Percentiles rank a stretch among this genome's conserved stretches.
phyloP scores from a whole-genome alignment of 2,113 vertebrate species.

The Phyllopteryx taeniolatus region DNA sequence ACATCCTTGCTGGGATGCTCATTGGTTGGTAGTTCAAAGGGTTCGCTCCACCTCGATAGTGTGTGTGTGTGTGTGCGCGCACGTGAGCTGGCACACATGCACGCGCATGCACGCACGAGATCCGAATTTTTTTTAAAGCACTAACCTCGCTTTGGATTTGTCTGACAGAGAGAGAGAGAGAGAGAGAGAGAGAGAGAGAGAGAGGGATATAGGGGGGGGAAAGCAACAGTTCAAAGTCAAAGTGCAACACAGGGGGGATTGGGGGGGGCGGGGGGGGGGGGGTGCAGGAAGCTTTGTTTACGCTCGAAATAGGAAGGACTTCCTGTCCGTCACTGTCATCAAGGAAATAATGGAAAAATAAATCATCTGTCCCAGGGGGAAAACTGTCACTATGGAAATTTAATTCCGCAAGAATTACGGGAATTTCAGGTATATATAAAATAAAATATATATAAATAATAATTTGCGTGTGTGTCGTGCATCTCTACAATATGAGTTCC shows the following conservation, averaged over 20 bases:
- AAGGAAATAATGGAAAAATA: too few relatives aligned
- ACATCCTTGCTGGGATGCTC: constrained; percentile 50
- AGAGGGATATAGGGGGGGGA: background rate
- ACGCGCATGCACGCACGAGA: too few relatives aligned
- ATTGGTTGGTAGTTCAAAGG: constrained; percentile 67
- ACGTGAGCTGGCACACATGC: background rate
- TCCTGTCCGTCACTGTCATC: constrained; percentile 37
- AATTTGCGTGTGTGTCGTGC: too few relatives aligned
- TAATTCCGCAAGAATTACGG: constrained; percentile 13
- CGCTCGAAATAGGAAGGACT: constrained; percentile 22
- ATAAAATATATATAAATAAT: too few relatives aligned
- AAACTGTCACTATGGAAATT: too few relatives aligned
- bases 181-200: constrained; percentile 11
- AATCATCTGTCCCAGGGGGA: background rate
- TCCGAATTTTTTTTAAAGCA: background rate
- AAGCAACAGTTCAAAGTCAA: constrained; percentile 25
- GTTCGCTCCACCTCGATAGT: constrained; percentile 35
- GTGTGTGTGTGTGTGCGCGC: background rate
- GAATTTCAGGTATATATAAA: too few relatives aligned
- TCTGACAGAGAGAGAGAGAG: background rate
- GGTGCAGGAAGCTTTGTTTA: constrained; percentile 28
- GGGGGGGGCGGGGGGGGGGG: constrained; percentile 2
- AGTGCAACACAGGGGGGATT: constrained; percentile 28
- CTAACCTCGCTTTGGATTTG: constrained; percentile 28
- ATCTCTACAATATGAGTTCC: too few relatives aligned